phyloP scores from a whole-genome alignment of 2,113 vertebrate species.

The Bungarus multicinctus region DNA sequence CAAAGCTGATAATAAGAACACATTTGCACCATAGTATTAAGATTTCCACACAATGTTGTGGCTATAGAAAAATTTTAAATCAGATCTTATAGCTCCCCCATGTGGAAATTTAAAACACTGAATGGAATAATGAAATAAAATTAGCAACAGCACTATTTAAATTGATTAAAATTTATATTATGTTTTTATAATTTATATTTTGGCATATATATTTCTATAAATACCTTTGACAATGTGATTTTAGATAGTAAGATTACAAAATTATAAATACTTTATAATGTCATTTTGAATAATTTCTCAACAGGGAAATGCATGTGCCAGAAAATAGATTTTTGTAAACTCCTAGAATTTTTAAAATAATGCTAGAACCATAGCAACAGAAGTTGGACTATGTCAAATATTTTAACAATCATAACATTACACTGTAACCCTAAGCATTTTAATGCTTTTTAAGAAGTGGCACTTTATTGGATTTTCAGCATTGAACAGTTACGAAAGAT shows the following conservation, averaged over 20 bases:
- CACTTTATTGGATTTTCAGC: not conserved
- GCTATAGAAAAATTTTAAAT: not conserved
- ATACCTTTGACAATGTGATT: not conserved
- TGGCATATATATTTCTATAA: not conserved
- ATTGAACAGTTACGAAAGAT: not conserved
- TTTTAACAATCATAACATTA: not conserved
- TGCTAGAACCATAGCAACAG: not conserved
- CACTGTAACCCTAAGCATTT: not conserved
- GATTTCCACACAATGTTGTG: not conserved
- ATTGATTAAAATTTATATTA: not conserved
- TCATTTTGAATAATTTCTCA: too few relatives aligned
- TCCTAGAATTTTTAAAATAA: not conserved
- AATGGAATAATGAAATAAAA: not conserved
- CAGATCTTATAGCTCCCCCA: not conserved
- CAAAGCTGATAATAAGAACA: not conserved
- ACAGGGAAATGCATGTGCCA: too few relatives aligned
- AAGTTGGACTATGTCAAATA: not conserved
- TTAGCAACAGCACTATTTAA: not conserved
- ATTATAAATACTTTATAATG: not conserved
- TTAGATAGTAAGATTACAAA: not conserved
- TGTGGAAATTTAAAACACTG: not conserved
- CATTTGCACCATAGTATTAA: not conserved
- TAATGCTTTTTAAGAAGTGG: not conserved
- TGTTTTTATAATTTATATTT: not conserved
- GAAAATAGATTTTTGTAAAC: not conserved